Base-by-base conservation (phyloP, 2,113 vertebrate genomes). In the Callopanchax toddi region DNA sequence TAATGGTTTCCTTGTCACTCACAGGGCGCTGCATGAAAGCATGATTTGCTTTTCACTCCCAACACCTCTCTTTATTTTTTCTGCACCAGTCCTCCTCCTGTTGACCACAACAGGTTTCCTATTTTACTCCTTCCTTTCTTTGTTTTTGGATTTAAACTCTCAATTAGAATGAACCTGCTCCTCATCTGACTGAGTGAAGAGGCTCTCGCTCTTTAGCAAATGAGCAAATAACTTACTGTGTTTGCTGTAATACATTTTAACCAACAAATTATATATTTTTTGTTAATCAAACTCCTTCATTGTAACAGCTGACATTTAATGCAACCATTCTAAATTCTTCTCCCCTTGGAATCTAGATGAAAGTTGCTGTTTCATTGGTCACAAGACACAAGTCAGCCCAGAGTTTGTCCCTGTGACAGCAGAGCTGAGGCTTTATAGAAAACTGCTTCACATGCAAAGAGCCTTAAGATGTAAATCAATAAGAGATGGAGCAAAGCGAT, bases 1-100 rank as follows among this genome's bases (percentile, higher is more conserved):
- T 92, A 93, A 92, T 91, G 89, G 89, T 89, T 91, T 92, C 89
- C 91, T 86, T 89, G 91, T 92, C 91, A 92, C 87, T 92, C 90
- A 91, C 73, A 69, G 74, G 66, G 74, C 82, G 63, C 81, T 71
- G 84, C 78, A 90, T 89, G 87, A 90, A 91, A 91, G 86, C 85
- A 70, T 48, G 59, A 80, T 89, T 83, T 85, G 83, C 91, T 86
- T 92, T 91, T 92, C 85, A 87, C 77, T 84, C 69, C 76, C 82
- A 73, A 84, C 86, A 87, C 88, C 84, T 90, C 84, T 84, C 71
- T 83, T 73, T 52, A 34, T 51, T 32, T 32, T 73, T 61, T 76
- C 42, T 76, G 67, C 69, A 23, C 55, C 17, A 1, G 68, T 66
- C 67, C 71, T 76, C 75, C 67, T 83, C 68, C 76, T 55, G 71